Conservation (phyloP, 2,113 vertebrate species). For the Pantherophis guttatus region DNA sequence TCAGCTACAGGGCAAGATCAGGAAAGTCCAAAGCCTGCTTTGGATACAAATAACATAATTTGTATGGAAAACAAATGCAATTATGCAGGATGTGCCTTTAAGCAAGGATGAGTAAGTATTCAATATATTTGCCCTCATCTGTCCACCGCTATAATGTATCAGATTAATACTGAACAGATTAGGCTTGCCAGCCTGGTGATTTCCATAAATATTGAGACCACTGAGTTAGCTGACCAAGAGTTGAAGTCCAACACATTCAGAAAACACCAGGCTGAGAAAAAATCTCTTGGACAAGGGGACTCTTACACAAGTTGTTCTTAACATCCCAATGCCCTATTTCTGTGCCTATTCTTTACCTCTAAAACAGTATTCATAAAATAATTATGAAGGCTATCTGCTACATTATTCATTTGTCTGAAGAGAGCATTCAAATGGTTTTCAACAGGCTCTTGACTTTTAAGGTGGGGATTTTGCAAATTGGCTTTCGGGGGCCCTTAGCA, state of each 20-base stretch:
- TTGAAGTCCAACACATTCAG: neutral
- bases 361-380: neutral
- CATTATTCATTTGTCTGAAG: neutral
- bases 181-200: neutral
- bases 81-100: neutral
- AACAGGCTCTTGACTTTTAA: neutral
- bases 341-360: neutral
- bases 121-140: neutral
- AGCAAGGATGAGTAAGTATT: neutral
- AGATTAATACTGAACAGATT: neutral
- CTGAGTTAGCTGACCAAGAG: neutral
- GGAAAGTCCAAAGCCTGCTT: neutral
- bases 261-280: neutral
- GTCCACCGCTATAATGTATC: neutral
- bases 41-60: neutral
- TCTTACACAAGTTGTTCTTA: neutral
- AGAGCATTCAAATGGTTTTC: neutral
- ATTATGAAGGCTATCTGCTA: neutral
- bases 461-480: neutral
- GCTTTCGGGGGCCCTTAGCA: neutral
- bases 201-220: neutral
- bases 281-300: neutral
- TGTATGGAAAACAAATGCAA: neutral
- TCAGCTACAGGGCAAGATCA: neutral
- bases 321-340: neutral